A percentile compares a stretch with the other conserved stretches of the same genome.
phyloP scores from a whole-genome alignment of 2,888 invertebrate genomes.

The Anthophora plumipes region DNA sequence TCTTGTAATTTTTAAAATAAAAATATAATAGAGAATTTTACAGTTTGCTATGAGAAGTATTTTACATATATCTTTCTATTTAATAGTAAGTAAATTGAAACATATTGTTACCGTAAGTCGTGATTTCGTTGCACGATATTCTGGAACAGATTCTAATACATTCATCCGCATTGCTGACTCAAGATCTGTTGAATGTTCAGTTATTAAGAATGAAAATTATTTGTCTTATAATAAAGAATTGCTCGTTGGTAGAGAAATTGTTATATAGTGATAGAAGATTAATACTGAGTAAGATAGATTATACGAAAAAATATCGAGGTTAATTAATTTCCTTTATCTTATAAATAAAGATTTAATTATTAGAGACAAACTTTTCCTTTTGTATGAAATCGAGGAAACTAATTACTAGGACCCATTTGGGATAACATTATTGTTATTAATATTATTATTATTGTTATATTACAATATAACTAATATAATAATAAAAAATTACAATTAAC shows the following conservation, averaged over 20 bases:
- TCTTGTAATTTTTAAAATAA: background rate
- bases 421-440: too few relatives aligned
- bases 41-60: too few relatives aligned
- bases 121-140: constrained; percentile 1
- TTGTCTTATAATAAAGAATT: background rate
- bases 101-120: too few relatives aligned
- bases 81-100: background rate
- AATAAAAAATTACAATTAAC: background rate
- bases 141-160: constrained; percentile 27
- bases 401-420: too few relatives aligned
- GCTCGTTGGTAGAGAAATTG: background rate
- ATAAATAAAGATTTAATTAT: background rate
- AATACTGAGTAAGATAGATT: background rate
- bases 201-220: background rate
- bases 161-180: constrained; percentile 16
- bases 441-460: too few relatives aligned
- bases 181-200: constrained; percentile 3
- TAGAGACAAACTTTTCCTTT: background rate
- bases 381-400: background rate
- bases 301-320: background rate
- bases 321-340: background rate
- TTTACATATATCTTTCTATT: too few relatives aligned
- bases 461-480: too few relatives aligned
- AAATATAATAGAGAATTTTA: too few relatives aligned
- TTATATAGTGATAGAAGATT: background rate